Evolutionary conservation across 2,113 vertebrate genomes (phyloP), one percentile per base, ranked within the genome.

Genomic region (Pleuronectes platessa): DNA sequence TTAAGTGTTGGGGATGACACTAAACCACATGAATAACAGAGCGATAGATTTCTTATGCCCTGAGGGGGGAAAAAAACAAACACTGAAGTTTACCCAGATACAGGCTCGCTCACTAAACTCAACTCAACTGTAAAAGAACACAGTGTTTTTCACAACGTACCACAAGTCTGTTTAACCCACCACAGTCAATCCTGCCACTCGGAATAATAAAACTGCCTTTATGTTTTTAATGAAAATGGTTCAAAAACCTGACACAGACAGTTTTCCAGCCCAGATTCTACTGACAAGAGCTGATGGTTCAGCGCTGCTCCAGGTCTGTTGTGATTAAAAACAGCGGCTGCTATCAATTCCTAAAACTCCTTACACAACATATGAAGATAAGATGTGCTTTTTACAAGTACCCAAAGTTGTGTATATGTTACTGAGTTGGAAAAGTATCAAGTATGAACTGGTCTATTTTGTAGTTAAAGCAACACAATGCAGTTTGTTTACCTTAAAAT

Each of bases 51-150:
- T 63, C 14, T 35, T 24, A 11, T 53, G 21, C 15, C 49, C 7
- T 68, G 10, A 9, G 23, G 27, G 15, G 42, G 6, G 15, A 12
- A 11, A 59, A 31, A 14, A 9, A 7, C 2, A 1, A 31, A 62
- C 7, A 24, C 61, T 49, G 2, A 56, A 58, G 53, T 66, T 68
- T 58, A 24, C 35, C 2, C 18, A 76, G 55, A 56, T 3, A 45
- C 3, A 47, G 61, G 17, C 51, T 71, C 18, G 0, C 40, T 79
- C 65, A 63, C 23, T 65, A 42, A 55, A 76, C 31, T 62, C 60
- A 62, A 26, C 26, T 63, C 18, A 73, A 61, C 63, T 64, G 21
- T 42, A 20, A 4, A 49, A 59, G 37, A 53, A 79, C 49, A 3
- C 47, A 4, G 23, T 61, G 58, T 70, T 55, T 65, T 66, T 69